phyloP scores from a whole-genome alignment of 2,888 invertebrate genomes.

The Epinotia demarniana region DNA sequence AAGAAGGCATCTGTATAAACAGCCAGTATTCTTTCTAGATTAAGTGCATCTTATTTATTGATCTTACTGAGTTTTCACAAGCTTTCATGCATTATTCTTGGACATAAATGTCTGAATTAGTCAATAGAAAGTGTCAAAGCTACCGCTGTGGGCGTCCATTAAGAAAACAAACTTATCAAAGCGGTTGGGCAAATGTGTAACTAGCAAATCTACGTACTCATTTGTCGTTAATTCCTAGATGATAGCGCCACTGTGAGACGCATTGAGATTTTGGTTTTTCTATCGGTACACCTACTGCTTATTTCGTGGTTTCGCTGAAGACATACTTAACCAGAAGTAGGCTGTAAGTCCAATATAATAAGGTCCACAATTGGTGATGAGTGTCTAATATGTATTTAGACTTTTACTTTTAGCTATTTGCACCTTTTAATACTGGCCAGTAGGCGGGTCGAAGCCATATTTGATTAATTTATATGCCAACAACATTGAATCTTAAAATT shows the following conservation, averaged over 20 bases:
- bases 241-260: slow-evolving; percentile 13
- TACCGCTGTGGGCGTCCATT: slow-evolving; percentile 38
- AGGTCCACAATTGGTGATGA: neutral
- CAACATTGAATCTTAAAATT: slow-evolving; percentile 10
- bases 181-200: slow-evolving; percentile 18
- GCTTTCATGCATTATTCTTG: slow-evolving; percentile 36
- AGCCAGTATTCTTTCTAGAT: neutral
- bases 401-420: slow-evolving; percentile 70
- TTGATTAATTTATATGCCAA: slow-evolving; percentile 2
- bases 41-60: neutral
- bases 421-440: slow-evolving; percentile 39
- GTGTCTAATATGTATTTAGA: slow-evolving; percentile 54
- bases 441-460: slow-evolving; percentile 21
- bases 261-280: slow-evolving; percentile 15
- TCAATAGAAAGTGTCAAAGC: slow-evolving; percentile 56
- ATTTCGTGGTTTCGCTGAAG: slow-evolving; percentile 11
- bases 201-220: slow-evolving; percentile 14
- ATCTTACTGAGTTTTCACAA: slow-evolving; percentile 32
- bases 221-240: neutral
- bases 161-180: slow-evolving; percentile 20
- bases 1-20: neutral
- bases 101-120: slow-evolving; percentile 44
- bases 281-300: slow-evolving; percentile 29
- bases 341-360: neutral
- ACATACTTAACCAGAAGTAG: neutral